Conservation (phyloP, 2,888 invertebrate species). For the Pseudococcus viburni region DNA sequence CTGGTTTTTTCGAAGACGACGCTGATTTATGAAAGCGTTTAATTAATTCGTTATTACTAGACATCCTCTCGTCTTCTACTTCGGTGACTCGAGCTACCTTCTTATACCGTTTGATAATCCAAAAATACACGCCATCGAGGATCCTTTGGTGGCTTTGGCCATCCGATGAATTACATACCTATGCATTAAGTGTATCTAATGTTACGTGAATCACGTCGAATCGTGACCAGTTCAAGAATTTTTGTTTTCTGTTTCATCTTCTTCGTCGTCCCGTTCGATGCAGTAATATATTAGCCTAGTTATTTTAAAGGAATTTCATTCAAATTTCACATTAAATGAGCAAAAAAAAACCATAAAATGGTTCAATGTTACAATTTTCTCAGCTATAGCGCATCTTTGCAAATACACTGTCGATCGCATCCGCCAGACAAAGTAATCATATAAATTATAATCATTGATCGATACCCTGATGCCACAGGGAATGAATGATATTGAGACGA, state of each 20-base stretch:
- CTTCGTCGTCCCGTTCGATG: no score
- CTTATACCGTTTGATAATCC: not conserved
- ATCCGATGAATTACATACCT: no score
- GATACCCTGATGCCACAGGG: no score
- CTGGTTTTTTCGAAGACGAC: conserved; percentile 1
- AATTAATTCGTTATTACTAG: not conserved
- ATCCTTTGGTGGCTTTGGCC: not conserved
- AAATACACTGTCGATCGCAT: no score
- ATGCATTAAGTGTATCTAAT: not conserved
- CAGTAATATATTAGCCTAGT: conserved; percentile 7
- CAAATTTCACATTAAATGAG: not conserved
- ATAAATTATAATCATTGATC: no score
- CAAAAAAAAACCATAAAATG: no score
- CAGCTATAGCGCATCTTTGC: no score
- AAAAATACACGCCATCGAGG: not conserved
- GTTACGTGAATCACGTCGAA: conserved; percentile 23
- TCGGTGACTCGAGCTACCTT: not conserved
- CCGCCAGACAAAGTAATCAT: no score
- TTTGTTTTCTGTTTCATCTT: not conserved
- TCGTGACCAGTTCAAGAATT: conserved; percentile 19
- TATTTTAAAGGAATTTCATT: conserved; percentile 17
- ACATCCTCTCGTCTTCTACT: not conserved
- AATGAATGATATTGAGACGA: no score
- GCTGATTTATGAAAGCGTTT: conserved; percentile 26
- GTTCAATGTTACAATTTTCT: no score